A percentile compares a stretch with the other conserved stretches of the same genome.
These are phyloP conservation scores for Perognathus longimembris DNA, from an alignment of 2,113 vertebrate genomes.

Conservation along the genomic window DNA sequence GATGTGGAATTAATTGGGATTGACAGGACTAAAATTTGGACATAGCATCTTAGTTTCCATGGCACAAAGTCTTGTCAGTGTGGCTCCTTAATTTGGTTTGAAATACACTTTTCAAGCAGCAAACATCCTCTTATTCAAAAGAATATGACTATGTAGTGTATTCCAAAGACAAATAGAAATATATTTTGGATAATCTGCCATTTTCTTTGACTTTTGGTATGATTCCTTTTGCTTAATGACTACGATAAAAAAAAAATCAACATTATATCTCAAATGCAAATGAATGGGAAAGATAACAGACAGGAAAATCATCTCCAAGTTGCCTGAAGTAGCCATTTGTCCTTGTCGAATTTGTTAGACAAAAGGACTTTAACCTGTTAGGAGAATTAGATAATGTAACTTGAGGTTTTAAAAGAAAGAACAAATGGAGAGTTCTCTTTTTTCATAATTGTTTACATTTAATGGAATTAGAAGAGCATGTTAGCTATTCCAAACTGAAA, in stretches of 20 bases:
- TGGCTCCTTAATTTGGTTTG: slow-evolving; percentile 53
- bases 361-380: slow-evolving; percentile 47
- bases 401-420: not conserved
- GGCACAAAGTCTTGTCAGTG: not conserved
- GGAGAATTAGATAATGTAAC: slow-evolving; percentile 24
- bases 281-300: slow-evolving; percentile 41
- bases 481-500: slow-evolving; percentile 34
- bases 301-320: slow-evolving; percentile 14
- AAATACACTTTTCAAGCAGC: slow-evolving; percentile 63
- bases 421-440: slow-evolving; percentile 30
- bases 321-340: slow-evolving; percentile 1
- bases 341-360: slow-evolving; percentile 27
- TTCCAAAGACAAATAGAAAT: slow-evolving; percentile 60
- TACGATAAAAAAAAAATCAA: slow-evolving; percentile 64
- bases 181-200: slow-evolving; percentile 39
- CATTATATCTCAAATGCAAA: slow-evolving; percentile 33
- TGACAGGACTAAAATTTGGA: slow-evolving; percentile 48
- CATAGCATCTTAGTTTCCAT: not conserved
- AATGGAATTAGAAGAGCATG: slow-evolving; percentile 14
- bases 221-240: slow-evolving; percentile 2
- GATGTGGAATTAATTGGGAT: slow-evolving; percentile 45
- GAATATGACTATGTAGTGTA: slow-evolving; percentile 2
- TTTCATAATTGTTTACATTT: slow-evolving; percentile 53
- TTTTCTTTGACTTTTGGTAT: slow-evolving; percentile 15
- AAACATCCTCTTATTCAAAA: slow-evolving; percentile 50